Conservation (phyloP, 1,140 invertebrate species). For the Chelonus insularis region DNA sequence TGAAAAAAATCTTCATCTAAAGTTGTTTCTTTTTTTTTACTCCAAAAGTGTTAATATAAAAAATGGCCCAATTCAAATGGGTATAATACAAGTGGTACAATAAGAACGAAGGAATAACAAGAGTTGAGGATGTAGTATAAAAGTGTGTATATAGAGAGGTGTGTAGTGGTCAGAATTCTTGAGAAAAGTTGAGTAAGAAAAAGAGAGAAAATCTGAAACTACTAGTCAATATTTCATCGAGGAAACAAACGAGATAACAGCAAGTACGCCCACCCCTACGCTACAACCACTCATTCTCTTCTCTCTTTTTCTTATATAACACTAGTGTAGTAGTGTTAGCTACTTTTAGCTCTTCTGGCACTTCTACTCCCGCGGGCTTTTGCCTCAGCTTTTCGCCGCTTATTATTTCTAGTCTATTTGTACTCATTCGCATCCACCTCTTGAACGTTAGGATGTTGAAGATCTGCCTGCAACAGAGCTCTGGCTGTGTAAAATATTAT, state of each 20-base stretch:
- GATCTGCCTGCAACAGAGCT: slow-evolving; percentile 49
- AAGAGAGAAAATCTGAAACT: slow-evolving; percentile 49
- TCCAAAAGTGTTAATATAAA: no score
- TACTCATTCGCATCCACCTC: slow-evolving; percentile 28
- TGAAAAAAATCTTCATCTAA: no score
- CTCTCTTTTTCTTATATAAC: neutral
- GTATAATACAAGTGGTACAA: no score
- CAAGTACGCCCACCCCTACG: slow-evolving; percentile 39
- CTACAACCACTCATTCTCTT: neutral
- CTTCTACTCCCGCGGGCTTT: slow-evolving; percentile 13
- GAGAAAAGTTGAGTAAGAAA: slow-evolving; percentile 22
- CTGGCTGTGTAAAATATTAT: slow-evolving; percentile 53
- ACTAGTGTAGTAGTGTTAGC: neutral
- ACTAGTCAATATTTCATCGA: slow-evolving; percentile 55
- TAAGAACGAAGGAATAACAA: slow-evolving; percentile 33
- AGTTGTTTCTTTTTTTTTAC: no score
- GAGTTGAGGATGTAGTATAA: slow-evolving; percentile 28
- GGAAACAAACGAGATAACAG: slow-evolving; percentile 55
- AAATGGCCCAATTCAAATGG: no score
- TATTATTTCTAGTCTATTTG: slow-evolving; percentile 20
- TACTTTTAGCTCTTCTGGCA: slow-evolving; percentile 21
- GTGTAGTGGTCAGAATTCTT: slow-evolving; percentile 8
- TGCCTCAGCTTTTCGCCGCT: slow-evolving; percentile 25
- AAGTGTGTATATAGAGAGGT: no score
- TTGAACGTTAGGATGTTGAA: slow-evolving; percentile 26